Percentiles rank a stretch among this genome's conserved stretches.
These are phyloP conservation scores for Capreolus pygargus DNA, from an alignment of 2,113 vertebrate species.

Conservation along the genomic window DNA sequence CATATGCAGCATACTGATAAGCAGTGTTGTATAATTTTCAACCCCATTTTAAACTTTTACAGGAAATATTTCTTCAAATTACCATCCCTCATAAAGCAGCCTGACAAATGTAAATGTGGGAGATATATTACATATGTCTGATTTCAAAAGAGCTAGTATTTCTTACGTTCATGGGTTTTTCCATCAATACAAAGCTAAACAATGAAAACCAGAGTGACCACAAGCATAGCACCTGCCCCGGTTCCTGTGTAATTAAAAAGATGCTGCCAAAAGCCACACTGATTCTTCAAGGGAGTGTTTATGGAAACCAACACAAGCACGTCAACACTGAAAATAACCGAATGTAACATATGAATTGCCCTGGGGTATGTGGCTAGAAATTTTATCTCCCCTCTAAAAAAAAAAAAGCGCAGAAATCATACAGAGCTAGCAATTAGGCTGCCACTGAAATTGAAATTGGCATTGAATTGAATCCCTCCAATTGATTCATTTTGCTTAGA, in stretches of 20 bases:
- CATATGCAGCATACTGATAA: neutral
- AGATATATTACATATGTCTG: neutral
- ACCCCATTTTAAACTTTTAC: neutral
- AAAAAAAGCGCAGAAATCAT: neutral
- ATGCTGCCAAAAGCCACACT: neutral
- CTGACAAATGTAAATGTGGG: neutral
- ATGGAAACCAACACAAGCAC: neutral
- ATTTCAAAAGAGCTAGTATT: neutral
- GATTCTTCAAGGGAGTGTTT: neutral
- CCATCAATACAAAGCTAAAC: neutral
- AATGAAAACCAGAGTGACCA: neutral
- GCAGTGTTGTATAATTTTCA: neutral
- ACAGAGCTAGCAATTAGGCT: constrained; percentile 36
- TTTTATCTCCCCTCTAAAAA: neutral
- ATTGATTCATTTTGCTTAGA: neutral
- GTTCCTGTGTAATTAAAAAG: constrained; percentile 29
- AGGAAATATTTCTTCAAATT: neutral
- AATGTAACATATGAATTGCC: neutral
- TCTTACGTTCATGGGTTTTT: neutral
- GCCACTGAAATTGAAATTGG: constrained; percentile 18
- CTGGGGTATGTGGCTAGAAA: neutral
- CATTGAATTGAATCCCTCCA: neutral
- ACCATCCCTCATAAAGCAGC: neutral
- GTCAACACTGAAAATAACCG: neutral
- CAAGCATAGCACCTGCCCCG: neutral